Evolutionary conservation across 2,797 vertebrate species (phyloP).

Genomic region (Characodon lateralis): DNA sequence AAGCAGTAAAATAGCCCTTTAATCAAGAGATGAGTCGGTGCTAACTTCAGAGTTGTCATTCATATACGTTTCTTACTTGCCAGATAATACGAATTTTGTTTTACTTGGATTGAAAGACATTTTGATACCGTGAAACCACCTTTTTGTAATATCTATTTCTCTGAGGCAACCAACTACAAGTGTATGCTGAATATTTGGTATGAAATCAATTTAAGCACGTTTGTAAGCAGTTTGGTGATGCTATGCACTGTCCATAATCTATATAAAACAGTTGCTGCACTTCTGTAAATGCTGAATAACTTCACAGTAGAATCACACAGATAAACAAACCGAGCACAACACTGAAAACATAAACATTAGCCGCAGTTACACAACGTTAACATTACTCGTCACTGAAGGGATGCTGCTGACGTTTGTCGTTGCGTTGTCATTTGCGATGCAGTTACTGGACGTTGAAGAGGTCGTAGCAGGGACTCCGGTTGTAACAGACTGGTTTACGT

Average conservation of each 20-base stretch:
- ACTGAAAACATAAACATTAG: not conserved
- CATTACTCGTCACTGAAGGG: constrained; percentile 68
- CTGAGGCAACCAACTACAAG: not conserved
- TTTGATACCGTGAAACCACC: not conserved
- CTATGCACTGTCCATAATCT: not conserved
- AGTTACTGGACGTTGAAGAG: constrained; percentile 76
- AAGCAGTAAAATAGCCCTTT: not conserved
- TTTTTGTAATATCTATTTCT: not conserved
- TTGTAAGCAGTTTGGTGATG: not conserved
- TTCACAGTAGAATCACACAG: not conserved
- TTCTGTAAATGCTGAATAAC: not conserved
- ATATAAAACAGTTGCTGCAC: not conserved
- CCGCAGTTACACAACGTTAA: constrained; percentile 56
- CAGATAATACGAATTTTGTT: not conserved
- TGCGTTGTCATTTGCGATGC: constrained; percentile 73
- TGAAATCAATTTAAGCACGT: not conserved
- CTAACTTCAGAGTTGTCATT: not conserved
- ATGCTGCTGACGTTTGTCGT: constrained; percentile 71
- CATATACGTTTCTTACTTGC: not conserved
- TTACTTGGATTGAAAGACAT: not conserved
- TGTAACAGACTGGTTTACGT: constrained; percentile 71
- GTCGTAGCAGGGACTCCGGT: constrained; percentile 70
- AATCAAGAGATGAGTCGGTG: not conserved
- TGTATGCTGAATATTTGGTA: not conserved
- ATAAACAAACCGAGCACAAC: not conserved